phyloP scores from a whole-genome alignment of 2,113 vertebrate genomes.

The Siniperca chuatsi region DNA sequence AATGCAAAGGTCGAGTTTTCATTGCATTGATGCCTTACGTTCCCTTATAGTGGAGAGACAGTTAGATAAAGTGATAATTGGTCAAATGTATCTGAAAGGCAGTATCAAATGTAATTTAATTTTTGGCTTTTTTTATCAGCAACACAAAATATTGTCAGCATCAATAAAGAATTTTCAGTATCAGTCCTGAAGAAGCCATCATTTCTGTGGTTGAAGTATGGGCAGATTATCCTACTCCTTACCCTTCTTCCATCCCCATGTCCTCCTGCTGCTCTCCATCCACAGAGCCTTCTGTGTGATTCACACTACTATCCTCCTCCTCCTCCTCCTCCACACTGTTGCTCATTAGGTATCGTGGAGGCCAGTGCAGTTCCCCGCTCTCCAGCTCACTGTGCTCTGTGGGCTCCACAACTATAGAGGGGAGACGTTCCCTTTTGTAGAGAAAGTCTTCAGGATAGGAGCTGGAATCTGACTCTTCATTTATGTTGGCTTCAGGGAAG shows the following conservation, averaged over 20 bases:
- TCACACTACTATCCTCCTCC: constrained; percentile 8
- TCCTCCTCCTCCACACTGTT: constrained; percentile 26
- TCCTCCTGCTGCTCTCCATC: constrained; percentile 52
- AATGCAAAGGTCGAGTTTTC: background rate
- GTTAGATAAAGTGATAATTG: background rate
- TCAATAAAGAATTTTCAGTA: background rate
- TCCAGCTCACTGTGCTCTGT: constrained; percentile 70
- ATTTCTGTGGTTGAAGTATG: background rate
- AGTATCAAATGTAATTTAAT: background rate
- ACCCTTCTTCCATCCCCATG: constrained; percentile 39
- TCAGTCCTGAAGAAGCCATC: background rate
- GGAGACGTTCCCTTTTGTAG: constrained; percentile 77
- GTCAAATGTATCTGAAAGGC: background rate
- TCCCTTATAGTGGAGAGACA: background rate
- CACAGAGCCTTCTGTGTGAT: constrained; percentile 6
- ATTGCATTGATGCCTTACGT: background rate
- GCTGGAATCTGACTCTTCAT: constrained; percentile 48
- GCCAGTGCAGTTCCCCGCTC: constrained; percentile 62
- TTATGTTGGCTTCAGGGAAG: constrained; percentile 72
- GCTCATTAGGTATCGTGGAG: constrained; percentile 13
- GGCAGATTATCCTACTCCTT: background rate
- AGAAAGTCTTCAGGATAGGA: constrained; percentile 51
- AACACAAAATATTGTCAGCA: background rate
- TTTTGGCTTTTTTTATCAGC: background rate
- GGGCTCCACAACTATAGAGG: constrained; percentile 84